These are phyloP conservation scores for Columba livia DNA, from an alignment of 2,113 vertebrate species.

Conservation along the genomic window DNA sequence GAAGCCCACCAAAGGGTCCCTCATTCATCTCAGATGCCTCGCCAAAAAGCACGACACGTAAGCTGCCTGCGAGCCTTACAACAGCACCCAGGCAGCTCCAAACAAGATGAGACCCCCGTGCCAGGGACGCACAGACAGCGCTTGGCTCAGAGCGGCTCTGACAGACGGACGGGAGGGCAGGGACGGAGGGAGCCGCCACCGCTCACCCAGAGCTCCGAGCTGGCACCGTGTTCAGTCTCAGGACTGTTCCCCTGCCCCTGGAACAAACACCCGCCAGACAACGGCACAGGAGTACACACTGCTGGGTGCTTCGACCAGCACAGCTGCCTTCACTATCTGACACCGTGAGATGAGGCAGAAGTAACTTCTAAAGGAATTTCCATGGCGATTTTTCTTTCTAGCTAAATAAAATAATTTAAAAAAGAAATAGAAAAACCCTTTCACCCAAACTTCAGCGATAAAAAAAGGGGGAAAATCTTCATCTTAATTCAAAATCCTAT, in stretches of 20 bases:
- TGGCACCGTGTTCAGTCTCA: neutral
- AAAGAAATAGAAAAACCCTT: slow-evolving; percentile 22
- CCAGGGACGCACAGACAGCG: neutral
- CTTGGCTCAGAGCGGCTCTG: neutral
- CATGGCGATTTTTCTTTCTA: neutral
- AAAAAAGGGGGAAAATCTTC: slow-evolving; percentile 74
- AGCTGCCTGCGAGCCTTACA: accelerated
- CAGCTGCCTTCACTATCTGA: neutral
- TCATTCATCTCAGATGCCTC: neutral
- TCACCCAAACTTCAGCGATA: slow-evolving; percentile 47
- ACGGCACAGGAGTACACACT: neutral
- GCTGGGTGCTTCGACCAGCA: neutral
- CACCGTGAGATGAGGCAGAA: neutral
- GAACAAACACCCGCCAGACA: neutral
- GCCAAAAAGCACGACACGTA: accelerated
- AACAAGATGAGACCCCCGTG: accelerated
- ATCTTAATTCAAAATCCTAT: slow-evolving; percentile 89
- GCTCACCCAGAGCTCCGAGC: neutral
- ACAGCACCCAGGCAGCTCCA: neutral
- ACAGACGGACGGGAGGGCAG: neutral
- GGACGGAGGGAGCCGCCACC: neutral
- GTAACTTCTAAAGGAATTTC: neutral
- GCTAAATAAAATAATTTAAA: neutral
- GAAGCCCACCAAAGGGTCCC: neutral
- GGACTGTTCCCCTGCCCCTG: neutral